A percentile compares a stretch with the other conserved stretches of the same genome.
These are phyloP conservation scores for Ciconia maguari DNA, from an alignment of 2,113 vertebrate genomes.

Conservation along the genomic window DNA sequence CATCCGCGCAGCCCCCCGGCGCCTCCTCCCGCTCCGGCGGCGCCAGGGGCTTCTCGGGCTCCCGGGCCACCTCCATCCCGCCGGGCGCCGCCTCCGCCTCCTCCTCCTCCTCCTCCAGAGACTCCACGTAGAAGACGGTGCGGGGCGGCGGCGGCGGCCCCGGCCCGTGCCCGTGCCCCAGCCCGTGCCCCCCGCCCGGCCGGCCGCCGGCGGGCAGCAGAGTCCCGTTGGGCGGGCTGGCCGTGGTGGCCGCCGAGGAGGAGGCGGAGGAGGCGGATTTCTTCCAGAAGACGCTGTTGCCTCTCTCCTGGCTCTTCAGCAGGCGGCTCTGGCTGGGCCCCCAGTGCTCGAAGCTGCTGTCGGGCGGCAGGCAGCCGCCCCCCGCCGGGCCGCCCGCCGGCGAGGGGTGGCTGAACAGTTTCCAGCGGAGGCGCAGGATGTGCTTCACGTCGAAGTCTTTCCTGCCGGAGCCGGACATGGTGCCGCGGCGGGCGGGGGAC, in stretches of 20 bases:
- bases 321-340: slow-evolving; percentile 78
- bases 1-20: slow-evolving; percentile 33
- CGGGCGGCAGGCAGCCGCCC: slow-evolving; percentile 67
- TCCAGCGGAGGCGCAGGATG: slow-evolving; percentile 81
- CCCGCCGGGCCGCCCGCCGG: slow-evolving; percentile 55
- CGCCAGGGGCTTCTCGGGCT: slow-evolving; percentile 59
- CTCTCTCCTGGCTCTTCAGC: slow-evolving; percentile 74
- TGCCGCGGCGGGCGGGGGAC: slow-evolving; percentile 1
- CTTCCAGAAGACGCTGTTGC: slow-evolving; percentile 73
- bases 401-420: slow-evolving; percentile 81
- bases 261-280: slow-evolving; percentile 66
- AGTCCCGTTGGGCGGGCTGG: slow-evolving; percentile 67
- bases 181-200: not conserved
- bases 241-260: slow-evolving; percentile 51
- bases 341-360: slow-evolving; percentile 79
- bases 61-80: slow-evolving; percentile 68
- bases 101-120: slow-evolving; percentile 66
- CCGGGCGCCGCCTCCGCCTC: slow-evolving; percentile 62
- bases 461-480: slow-evolving; percentile 77
- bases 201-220: slow-evolving; percentile 56
- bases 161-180: slow-evolving; percentile 39
- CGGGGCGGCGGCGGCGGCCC: slow-evolving; percentile 47
- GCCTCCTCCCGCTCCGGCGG: slow-evolving; percentile 65
- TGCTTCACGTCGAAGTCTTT: slow-evolving; percentile 84
- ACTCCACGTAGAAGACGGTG: slow-evolving; percentile 78